Conservation (phyloP, 2,113 vertebrate genomes). For the Anarrhichthys ocellatus region DNA sequence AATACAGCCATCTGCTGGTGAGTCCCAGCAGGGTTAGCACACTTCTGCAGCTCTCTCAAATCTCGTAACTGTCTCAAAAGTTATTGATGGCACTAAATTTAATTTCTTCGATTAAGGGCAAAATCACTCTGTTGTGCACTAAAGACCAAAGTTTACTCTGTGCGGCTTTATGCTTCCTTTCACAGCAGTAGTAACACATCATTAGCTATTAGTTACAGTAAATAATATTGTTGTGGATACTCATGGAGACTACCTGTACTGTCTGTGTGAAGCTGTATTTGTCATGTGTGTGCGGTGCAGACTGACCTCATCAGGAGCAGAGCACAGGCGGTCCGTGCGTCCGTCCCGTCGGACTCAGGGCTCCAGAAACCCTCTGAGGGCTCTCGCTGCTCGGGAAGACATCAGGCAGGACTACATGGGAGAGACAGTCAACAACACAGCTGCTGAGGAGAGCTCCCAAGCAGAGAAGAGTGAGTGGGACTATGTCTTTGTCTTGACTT, state of each 20-base stretch:
- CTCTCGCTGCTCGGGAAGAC: conserved; percentile 84
- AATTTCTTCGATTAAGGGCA: too few species aligned
- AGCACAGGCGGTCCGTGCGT: conserved; percentile 83
- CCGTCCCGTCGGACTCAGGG: conserved; percentile 83
- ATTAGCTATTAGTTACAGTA: not conserved
- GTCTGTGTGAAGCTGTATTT: not conserved
- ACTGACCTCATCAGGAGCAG: conserved; percentile 82
- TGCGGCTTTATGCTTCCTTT: not conserved
- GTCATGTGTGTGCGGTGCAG: conserved; percentile 57
- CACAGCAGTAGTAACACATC: not conserved
- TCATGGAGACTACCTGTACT: too few species aligned
- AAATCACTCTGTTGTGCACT: not conserved
- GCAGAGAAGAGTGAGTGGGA: conserved; percentile 75
- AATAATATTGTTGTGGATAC: too few species aligned
- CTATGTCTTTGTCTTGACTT: not conserved
- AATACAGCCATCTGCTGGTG: conserved; percentile 4
- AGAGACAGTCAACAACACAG: conserved; percentile 56
- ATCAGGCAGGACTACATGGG: conserved; percentile 84
- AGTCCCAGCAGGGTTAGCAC: not conserved
- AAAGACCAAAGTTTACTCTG: not conserved
- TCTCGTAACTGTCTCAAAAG: not conserved
- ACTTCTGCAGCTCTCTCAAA: not conserved
- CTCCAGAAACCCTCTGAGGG: conserved; percentile 85
- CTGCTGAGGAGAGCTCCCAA: conserved; percentile 70
- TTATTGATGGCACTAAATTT: not conserved